Conservation (phyloP, 2,888 invertebrate genomes). For the Drosophila bunnanda region DNA sequence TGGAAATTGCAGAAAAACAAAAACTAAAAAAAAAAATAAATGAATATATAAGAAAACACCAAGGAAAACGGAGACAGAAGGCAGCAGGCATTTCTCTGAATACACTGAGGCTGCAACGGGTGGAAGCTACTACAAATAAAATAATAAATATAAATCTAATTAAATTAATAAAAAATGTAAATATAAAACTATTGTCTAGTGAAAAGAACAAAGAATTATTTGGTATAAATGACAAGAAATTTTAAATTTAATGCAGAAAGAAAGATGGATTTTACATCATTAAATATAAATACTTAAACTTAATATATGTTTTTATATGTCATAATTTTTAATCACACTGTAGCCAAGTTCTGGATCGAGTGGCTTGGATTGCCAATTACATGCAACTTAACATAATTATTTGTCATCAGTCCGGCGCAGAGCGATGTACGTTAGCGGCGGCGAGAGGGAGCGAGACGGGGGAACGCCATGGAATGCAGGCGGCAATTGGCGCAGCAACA, state of each 20-base stretch:
- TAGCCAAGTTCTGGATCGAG: constrained; percentile 8
- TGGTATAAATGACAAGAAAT: too few relatives aligned
- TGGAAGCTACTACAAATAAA: neutral
- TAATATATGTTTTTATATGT: neutral
- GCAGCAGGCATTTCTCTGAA: neutral
- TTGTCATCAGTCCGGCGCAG: constrained; percentile 74
- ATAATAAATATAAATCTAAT: neutral
- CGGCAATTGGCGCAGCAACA: constrained; percentile 82
- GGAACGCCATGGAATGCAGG: constrained; percentile 64
- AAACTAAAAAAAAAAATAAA: constrained; percentile 5
- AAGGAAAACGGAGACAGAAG: neutral
- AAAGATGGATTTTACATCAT: too few relatives aligned
- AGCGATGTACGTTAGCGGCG: constrained; percentile 12
- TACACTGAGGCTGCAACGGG: neutral
- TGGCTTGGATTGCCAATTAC: constrained; percentile 66
- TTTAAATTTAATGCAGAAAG: neutral
- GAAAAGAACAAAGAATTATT: too few relatives aligned
- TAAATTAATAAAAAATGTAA: neutral
- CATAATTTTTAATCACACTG: neutral
- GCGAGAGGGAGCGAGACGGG: neutral
- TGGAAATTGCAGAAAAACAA: constrained; percentile 6
- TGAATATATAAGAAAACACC: neutral
- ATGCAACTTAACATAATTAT: constrained; percentile 78
- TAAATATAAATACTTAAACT: too few relatives aligned
- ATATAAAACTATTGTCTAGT: neutral